phyloP scores from a whole-genome alignment of 2,797 vertebrate species.

The Etheostoma perlongum region DNA sequence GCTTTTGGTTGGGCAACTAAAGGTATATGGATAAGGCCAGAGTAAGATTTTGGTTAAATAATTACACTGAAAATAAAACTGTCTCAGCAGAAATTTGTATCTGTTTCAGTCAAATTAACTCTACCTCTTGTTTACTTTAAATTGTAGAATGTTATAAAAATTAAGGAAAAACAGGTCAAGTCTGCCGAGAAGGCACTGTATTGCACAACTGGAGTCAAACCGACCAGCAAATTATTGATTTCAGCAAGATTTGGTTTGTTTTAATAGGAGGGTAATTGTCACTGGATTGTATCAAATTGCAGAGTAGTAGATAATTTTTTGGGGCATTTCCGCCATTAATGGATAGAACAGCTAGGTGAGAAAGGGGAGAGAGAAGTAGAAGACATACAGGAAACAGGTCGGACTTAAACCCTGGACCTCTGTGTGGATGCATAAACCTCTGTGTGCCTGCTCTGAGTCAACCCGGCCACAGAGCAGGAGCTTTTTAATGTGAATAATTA shows the following conservation, averaged over 20 bases:
- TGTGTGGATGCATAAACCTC: no score
- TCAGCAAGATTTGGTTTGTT: slow-evolving; percentile 9
- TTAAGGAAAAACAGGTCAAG: neutral
- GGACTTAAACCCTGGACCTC: no score
- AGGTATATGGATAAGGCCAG: neutral
- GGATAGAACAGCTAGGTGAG: no score
- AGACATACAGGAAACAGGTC: no score
- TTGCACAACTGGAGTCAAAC: slow-evolving; percentile 16
- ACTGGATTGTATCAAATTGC: neutral
- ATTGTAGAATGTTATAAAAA: neutral
- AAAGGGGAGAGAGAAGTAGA: no score
- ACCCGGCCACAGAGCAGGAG: no score
- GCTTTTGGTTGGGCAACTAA: neutral
- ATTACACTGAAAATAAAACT: neutral
- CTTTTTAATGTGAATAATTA: neutral
- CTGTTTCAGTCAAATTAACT: neutral
- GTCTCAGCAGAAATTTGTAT: neutral
- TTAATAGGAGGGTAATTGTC: neutral
- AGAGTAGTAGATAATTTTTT: neutral
- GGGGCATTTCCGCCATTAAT: no score
- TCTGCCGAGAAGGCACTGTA: neutral
- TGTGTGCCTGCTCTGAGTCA: no score
- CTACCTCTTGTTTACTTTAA: neutral
- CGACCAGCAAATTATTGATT: neutral
- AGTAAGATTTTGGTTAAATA: slow-evolving; percentile 18